Base-by-base conservation (phyloP, 2,113 vertebrate species). In the Leucopsar rothschildi region DNA sequence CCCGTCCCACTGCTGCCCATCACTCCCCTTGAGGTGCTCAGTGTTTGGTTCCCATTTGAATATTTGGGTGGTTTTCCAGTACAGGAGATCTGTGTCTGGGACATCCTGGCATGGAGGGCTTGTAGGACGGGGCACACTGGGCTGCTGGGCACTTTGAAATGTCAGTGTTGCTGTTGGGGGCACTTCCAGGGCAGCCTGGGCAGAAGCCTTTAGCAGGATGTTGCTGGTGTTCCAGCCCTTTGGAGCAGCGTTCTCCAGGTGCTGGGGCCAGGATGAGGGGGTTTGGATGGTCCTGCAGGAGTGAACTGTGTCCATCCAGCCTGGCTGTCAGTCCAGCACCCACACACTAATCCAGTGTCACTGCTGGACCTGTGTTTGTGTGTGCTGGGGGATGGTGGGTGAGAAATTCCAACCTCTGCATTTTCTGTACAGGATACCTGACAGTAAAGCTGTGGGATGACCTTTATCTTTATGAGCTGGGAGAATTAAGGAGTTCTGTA, bases 401-500 rank as follows among this genome's bases (percentile, higher is more conserved):
- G 24, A 90, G 78, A 69, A 13, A 69, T 64, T 96, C 82, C 88
- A 94, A 6, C 80, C 89, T 84, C 92, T 31, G 6, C 61, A 3
- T 96, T 94, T 94, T 93, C 68, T 64, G 9, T n/a, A 15, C 63
- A n/a, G 96, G 93, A 28, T 93, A 84, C 84, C 89, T 75, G 92
- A 91, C 63, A 25, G 94, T 69, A 91, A 61, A 86, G 81, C 97
- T 93, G 93, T 78, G 92, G n/a, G 88, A 81, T 98, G 97, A 98
- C 98, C 98, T 98, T 98, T 98, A 95, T 97, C 96, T 97, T 98
- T 97, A 98, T 97, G 97, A 97, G 97, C 96, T 96, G 60, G 70
- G 95, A 98, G 97, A 97, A 97, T 97, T 97, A 97, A 98, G 95
- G 97, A 97, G 93, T 95, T 97, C 96, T 94, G 88, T 96, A 96